Evolutionary conservation across 2,888 invertebrate genomes (phyloP), one percentile per base, ranked within the genome.

Genomic region (Dicyrtoma fusca): DNA sequence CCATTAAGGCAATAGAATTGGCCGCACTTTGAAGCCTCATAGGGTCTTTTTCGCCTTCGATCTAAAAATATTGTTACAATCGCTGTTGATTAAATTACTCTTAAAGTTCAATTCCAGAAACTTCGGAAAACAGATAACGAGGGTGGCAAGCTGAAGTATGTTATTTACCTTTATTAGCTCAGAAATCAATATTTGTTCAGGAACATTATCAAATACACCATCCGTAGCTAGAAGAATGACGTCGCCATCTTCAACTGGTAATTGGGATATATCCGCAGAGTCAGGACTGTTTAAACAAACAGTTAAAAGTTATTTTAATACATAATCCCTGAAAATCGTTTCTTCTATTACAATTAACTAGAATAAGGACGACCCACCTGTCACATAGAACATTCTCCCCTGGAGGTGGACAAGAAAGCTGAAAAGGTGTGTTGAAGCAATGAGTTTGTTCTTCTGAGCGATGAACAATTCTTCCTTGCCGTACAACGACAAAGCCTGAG

Each of bases 391-490:
- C 95, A 79, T 91, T 91, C 81, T 92, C 91, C 14, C 92, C 92
- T 1, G 95, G 94, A 23, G 97, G 97, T 47, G 97, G 94, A 81
- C 97, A 86, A 63, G 97, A 94, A 77, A 98, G 87, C 85, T 98
- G 98, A 87, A 95, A 98, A 3, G 98, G 98, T 49, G 98, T 97
- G 86, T 98, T 98, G 85, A 98, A 98, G 86, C 97, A 97, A 85
- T 98, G 98, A 82, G 97, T 96, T 83, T 98, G 98, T 84, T 98
- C 98, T 82, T 93, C 92, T 4, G 97, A 97, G 76, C 94, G 90
- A 83, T 95, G 93, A 26, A 98, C 91, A 21, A 98, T 89, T 81
- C 90, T 88, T 21, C 95, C 95, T 65, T 88, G 88, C 23, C 96
- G 88, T 71, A 95, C 92, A 68, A 98, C 91, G 86, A 97, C 91